phyloP scores from a whole-genome alignment of 2,888 invertebrate genomes.

The Ganaspis brasiliensis region DNA sequence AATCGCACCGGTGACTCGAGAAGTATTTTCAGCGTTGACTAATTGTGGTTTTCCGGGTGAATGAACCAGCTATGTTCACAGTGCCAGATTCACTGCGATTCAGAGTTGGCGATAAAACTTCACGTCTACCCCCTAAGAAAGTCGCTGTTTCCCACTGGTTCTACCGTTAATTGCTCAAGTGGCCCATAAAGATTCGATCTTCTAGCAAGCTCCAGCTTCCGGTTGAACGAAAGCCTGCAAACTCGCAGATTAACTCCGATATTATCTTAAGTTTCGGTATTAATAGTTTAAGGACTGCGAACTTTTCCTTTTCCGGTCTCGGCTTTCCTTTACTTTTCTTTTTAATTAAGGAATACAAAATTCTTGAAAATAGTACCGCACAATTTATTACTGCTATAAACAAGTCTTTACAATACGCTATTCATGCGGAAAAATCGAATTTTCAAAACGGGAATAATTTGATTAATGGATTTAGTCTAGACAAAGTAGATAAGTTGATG shows the following conservation, averaged over 20 bases:
- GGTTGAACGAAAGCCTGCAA: slow-evolving; percentile 53
- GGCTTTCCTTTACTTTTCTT: neutral
- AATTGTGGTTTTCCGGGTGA: slow-evolving; percentile 41
- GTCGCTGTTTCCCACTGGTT: slow-evolving; percentile 59
- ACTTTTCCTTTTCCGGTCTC: slow-evolving; percentile 38
- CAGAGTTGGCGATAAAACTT: slow-evolving; percentile 35
- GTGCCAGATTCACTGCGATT: slow-evolving; percentile 34
- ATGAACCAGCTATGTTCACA: slow-evolving; percentile 25
- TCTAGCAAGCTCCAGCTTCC: slow-evolving; percentile 55
- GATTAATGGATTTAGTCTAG: too few species aligned
- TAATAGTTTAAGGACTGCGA: slow-evolving; percentile 48
- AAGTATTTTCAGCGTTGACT: slow-evolving; percentile 43
- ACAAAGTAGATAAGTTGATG: too few species aligned
- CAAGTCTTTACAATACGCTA: neutral
- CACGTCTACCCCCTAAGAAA: slow-evolving; percentile 30
- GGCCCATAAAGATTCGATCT: slow-evolving; percentile 61
- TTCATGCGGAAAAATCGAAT: neutral
- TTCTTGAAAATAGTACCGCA: neutral
- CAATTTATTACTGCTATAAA: neutral
- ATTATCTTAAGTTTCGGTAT: slow-evolving; percentile 58
- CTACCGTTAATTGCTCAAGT: slow-evolving; percentile 62
- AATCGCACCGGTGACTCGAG: slow-evolving; percentile 10
- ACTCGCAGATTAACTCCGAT: slow-evolving; percentile 56
- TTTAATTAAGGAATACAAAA: neutral
- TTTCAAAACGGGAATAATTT: too few species aligned